A percentile compares a stretch with the other conserved stretches of the same genome.
phyloP scores from a whole-genome alignment of 2,113 vertebrate genomes.

The Acinonyx jubatus region DNA sequence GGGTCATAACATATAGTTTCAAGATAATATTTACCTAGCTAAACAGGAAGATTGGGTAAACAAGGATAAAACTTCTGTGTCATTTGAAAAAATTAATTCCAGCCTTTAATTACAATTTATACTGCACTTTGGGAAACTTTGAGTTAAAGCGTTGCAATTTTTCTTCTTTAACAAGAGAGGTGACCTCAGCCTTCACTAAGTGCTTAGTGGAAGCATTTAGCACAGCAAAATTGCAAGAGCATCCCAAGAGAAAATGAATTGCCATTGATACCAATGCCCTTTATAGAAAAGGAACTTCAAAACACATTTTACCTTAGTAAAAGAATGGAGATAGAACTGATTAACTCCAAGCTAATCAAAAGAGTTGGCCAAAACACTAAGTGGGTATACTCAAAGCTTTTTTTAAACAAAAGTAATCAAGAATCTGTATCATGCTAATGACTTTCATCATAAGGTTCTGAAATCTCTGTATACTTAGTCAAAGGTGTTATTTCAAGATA shows the following conservation, averaged over 20 bases:
- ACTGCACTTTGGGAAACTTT: slow-evolving; percentile 55
- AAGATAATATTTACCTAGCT: slow-evolving; percentile 34
- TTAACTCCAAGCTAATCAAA: slow-evolving; percentile 68
- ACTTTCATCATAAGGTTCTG: slow-evolving; percentile 58
- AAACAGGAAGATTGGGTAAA: background rate
- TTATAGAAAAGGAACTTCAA: slow-evolving; percentile 67
- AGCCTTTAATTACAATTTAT: slow-evolving; percentile 48
- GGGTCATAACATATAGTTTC: background rate
- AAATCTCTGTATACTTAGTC: slow-evolving; percentile 43
- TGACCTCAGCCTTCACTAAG: slow-evolving; percentile 68
- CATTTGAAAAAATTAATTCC: slow-evolving; percentile 35
- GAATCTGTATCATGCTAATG: slow-evolving; percentile 38
- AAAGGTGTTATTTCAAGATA: slow-evolving; percentile 68
- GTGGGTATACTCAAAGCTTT: background rate
- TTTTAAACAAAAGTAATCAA: slow-evolving; percentile 66
- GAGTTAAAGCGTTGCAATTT: slow-evolving; percentile 69
- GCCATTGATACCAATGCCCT: slow-evolving; percentile 61
- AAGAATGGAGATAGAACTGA: slow-evolving; percentile 54
- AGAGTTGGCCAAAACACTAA: slow-evolving; percentile 44
- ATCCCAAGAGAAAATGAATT: slow-evolving; percentile 68
- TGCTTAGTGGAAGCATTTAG: slow-evolving; percentile 66
- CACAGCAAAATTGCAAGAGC: slow-evolving; percentile 58
- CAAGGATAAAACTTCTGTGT: background rate
- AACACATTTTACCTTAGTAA: slow-evolving; percentile 56
- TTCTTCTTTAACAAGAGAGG: slow-evolving; percentile 73